Evolutionary conservation across 2,888 invertebrate genomes (phyloP), one percentile per base, ranked within the genome.

Genomic region (Adelphocoris suturalis): DNA sequence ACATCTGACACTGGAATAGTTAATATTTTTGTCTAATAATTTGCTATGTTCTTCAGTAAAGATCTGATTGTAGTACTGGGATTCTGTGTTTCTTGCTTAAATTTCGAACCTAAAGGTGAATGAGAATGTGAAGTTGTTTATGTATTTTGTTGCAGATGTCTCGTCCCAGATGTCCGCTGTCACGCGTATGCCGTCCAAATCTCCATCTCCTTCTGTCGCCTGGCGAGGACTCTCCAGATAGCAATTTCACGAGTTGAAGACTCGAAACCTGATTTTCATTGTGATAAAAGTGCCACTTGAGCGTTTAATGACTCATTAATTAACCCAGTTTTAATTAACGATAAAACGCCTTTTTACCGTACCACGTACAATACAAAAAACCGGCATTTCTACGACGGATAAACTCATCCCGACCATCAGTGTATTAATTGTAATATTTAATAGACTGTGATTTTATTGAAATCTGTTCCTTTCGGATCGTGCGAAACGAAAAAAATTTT

Each of bases 251-350:
- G 88, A 88, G 88, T 88, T 88, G 88, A 88, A 48, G 48, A 78
- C 76, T 86, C 82, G 52, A 82, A 46, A 48, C 27, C 27, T 52
- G 23, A 46, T 46, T 80, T 80, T 52, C 76, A 57, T 61, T 88
- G 88, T 88, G 88, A 88, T 88, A 88, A 37, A 78, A 88, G 88
- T 88, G 88, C 88, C 88, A 88, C 88, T 85, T n/a, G 55, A 61
- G 57, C 28, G 61, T 55, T 80, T 46, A 47, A 80, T 47, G 78
- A 80, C 78, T 80, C 78, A 80, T 80, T 80, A 37, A 47, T 80
- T 80, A 16, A 47, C 68, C 68, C 68, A 68, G 68, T 68, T 68
- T 37, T 68, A 68, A 68, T 68, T 68, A 19, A 12, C 23, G 12
- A 68, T 37, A 37, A 37, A 37, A 37, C 37, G 68, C 68, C 68